Evolutionary conservation across 2,888 invertebrate genomes (phyloP), one percentile per base, ranked within the genome.

Genomic region (Dasypogon diadema): DNA sequence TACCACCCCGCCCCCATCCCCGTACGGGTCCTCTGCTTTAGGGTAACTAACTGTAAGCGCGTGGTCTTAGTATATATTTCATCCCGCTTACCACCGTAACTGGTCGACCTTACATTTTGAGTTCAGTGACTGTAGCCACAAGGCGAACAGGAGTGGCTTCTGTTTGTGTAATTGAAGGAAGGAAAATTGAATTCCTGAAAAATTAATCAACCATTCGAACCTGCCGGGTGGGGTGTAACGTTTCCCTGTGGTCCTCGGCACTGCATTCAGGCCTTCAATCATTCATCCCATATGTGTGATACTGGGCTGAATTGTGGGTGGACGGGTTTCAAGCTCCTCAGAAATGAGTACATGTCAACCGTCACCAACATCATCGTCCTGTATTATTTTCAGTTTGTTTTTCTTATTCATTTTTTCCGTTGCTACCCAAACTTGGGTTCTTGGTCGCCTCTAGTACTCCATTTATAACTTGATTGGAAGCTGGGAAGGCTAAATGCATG

Each of bases 151-250:
- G 22, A 48, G 54, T 70, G 70, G 74, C 37, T 77, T 77, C 70
- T 70, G 74, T 73, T 77, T 77, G 75, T 74, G 56, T 68, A 21
- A 68, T 58, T 75, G 74, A 75, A 74, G 34, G 74, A 75, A 58
- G 60, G 74, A 74, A 77, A 77, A 77, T 77, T 76, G 77, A 77
- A 74, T 77, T 76, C 74, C 58, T 77, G 75, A 77, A 77, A 77
- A 76, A 77, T 77, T 77, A 77, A 77, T 77, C 74, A 76, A 76
- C 42, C 37, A 54, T 58, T 30, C 48, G 72, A 75, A 34, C 24
- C 46, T 24, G 21, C 21, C 8, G 42, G n/a, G n/a, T 51, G 54
- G 10, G 14, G 6, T 24, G 3, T 2, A 22, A n/a, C 24, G 8
- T 18, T 16, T 16, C 56, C 55, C 37, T 26, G 12, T 5, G 16